Evolutionary conservation across 2,113 vertebrate species (phyloP).

Genomic region (Gobius niger): DNA sequence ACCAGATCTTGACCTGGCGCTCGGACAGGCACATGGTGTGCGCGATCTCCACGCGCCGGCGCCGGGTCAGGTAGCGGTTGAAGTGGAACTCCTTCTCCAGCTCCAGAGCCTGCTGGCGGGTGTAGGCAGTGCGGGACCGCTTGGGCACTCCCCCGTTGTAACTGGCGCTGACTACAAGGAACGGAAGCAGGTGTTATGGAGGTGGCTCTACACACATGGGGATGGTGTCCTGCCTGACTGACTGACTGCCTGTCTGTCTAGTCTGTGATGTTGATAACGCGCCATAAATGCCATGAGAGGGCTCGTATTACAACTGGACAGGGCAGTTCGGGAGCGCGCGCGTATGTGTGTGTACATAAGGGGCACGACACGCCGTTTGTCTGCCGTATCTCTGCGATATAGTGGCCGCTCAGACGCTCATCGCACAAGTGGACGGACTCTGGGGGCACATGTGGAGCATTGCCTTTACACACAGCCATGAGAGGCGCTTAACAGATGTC

Average conservation of each 20-base stretch:
- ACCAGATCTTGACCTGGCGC: constrained; percentile 99
- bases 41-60: constrained; percentile 96
- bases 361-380: neutral
- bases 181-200: constrained; percentile 82
- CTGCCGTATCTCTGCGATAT: neutral
- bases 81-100: constrained; percentile 99
- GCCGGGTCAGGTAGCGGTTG: constrained; percentile 98
- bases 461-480: neutral
- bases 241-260: too few species aligned
- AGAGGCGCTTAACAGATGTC: constrained; percentile 1
- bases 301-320: constrained; percentile 5
- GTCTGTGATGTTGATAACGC: constrained; percentile 1
- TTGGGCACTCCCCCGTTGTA: constrained; percentile 97
- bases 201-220: constrained; percentile 3
- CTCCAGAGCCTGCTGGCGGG: constrained; percentile 98
- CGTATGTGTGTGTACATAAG: constrained; percentile 7
- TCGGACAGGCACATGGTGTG: constrained; percentile 97
- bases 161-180: constrained; percentile 85
- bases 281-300: constrained; percentile 6
- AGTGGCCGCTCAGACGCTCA: neutral
- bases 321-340: neutral
- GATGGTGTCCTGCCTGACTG: neutral
- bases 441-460: constrained; percentile 1
- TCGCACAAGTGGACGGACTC: neutral
- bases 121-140: constrained; percentile 98